phyloP scores from a whole-genome alignment of 2,797 vertebrate species.

The Peromyscus nudipes region DNA sequence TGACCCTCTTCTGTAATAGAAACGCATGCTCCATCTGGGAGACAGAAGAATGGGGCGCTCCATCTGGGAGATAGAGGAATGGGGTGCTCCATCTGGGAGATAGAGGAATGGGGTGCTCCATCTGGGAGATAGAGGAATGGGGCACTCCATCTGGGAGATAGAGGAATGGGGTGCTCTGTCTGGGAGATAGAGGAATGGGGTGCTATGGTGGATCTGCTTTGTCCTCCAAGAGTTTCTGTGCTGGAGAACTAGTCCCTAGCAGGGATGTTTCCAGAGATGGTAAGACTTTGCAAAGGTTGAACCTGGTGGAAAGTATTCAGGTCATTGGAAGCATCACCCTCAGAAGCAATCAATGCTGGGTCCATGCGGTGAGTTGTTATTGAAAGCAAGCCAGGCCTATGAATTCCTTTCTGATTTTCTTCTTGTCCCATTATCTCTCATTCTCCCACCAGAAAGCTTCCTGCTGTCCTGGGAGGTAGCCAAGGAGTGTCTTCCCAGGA shows the following conservation, averaged over 20 bases:
- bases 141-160: neutral
- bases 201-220: neutral
- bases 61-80: neutral
- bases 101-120: neutral
- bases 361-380: neutral
- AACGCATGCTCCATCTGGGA: neutral
- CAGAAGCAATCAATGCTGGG: neutral
- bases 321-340: neutral
- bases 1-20: fast-evolving
- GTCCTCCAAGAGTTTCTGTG: neutral
- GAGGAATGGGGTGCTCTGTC: neutral
- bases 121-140: neutral
- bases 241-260: neutral
- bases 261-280: neutral
- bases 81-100: neutral
- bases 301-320: neutral
- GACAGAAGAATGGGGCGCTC: neutral
- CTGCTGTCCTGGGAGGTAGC: neutral
- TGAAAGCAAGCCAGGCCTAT: neutral
- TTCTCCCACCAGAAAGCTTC: neutral
- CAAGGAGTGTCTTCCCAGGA: neutral
- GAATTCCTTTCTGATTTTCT: neutral
- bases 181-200: neutral
- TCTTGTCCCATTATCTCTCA: too few species aligned
- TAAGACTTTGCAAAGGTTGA: neutral